Conservation (phyloP, 2,797 vertebrate species). For the Knipowitschia caucasica region DNA sequence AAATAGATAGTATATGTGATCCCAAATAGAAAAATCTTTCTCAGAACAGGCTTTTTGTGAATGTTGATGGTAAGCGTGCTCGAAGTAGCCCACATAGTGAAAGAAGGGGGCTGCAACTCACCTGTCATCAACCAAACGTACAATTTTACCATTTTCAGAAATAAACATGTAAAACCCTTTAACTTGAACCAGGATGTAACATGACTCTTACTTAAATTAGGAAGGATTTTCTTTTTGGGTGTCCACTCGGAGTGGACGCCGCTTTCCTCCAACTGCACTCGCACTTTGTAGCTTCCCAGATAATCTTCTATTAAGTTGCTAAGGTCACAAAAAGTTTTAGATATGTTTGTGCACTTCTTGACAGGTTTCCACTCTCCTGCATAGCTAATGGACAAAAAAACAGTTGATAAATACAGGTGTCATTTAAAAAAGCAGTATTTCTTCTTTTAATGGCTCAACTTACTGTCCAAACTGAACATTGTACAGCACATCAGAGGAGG, state of each 20-base stretch:
- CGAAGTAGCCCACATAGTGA: constrained; percentile 57
- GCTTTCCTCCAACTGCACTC: constrained; percentile 46
- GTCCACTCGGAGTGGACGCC: constrained; percentile 17
- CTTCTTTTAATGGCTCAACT: constrained; percentile 18
- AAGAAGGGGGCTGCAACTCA: constrained; percentile 60
- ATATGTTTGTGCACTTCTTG: constrained; percentile 41
- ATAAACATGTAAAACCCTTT: too few species aligned
- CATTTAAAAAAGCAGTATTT: neutral
- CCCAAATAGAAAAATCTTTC: constrained; percentile 49
- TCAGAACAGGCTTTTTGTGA: constrained; percentile 56
- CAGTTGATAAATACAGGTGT: neutral
- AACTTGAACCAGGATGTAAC: neutral
- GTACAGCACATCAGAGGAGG: constrained; percentile 38
- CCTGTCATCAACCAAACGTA: constrained; percentile 40
- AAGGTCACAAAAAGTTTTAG: constrained; percentile 39
- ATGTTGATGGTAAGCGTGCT: constrained; percentile 54
- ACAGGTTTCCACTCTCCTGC: neutral
- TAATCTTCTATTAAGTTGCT: constrained; percentile 34
- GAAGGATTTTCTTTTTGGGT: neutral
- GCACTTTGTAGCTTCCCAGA: neutral
- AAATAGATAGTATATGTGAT: constrained; percentile 59
- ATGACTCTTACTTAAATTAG: constrained; percentile 48
- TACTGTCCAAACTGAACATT: constrained; percentile 64
- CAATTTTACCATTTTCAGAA: neutral
- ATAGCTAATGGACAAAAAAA: constrained; percentile 29